These are phyloP conservation scores for Rhinichthys klamathensis DNA, from an alignment of 2,113 vertebrate species.

Conservation along the genomic window DNA sequence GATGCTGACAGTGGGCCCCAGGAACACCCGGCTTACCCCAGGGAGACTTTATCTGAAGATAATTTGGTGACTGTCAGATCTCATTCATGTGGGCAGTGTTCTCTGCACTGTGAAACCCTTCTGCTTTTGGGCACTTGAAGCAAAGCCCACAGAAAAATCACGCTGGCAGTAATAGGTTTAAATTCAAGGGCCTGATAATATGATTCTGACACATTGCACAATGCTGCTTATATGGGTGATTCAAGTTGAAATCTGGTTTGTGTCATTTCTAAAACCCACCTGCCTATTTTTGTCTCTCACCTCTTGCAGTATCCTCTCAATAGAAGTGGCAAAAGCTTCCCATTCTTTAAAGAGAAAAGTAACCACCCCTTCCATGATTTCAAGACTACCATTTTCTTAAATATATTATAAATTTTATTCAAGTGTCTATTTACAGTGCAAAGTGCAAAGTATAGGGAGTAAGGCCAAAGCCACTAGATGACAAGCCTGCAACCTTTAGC, in stretches of 20 bases:
- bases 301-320: background rate
- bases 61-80: conserved; percentile 36
- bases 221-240: background rate
- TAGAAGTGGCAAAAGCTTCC: background rate
- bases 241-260: conserved; percentile 10
- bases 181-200: conserved; percentile 13
- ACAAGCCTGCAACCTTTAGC: too few relatives aligned
- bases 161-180: conserved; percentile 19
- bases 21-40: conserved; percentile 24
- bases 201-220: conserved; percentile 1
- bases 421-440: too few relatives aligned
- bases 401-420: too few relatives aligned
- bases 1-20: background rate
- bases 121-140: conserved; percentile 6
- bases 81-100: conserved; percentile 31
- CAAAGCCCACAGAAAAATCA: conserved; percentile 1
- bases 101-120: background rate
- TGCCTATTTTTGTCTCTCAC: background rate
- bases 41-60: conserved; percentile 31
- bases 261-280: conserved; percentile 8
- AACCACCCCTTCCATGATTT: background rate
- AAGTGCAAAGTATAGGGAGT: too few relatives aligned
- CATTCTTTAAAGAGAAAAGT: background rate
- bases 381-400: background rate
- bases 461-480: too few relatives aligned